Conservation (phyloP, 2,797 vertebrate species). For the Geranospiza caerulescens region DNA sequence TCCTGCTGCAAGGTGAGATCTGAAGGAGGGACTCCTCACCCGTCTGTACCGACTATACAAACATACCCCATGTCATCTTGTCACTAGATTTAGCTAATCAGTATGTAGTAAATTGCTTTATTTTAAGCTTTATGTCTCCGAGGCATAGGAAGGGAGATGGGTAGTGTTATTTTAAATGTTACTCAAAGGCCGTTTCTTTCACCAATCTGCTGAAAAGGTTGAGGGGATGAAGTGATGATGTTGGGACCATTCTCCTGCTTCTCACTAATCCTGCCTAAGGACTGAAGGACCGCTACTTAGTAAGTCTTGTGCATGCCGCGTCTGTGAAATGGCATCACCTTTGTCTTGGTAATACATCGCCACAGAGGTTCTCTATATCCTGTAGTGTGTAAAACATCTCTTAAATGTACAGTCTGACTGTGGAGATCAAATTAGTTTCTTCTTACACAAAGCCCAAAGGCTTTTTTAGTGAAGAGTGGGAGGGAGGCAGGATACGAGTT, state of each 20-base stretch:
- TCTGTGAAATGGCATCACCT: neutral
- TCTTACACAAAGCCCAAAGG: neutral
- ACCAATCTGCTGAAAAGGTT: neutral
- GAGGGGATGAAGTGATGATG: neutral
- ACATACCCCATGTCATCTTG: fast-evolving
- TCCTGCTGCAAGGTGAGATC: neutral
- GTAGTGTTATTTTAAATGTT: neutral
- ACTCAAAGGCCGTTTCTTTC: neutral
- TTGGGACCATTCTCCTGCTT: neutral
- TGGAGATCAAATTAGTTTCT: neutral
- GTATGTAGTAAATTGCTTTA: neutral
- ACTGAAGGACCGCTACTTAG: neutral
- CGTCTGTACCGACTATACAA: fast-evolving
- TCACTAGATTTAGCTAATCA: neutral
- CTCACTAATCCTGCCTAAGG: neutral
- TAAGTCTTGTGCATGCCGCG: fast-evolving
- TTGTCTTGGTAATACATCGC: neutral
- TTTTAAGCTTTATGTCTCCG: neutral
- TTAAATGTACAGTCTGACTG: neutral
- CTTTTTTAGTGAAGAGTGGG: neutral
- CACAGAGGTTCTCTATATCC: neutral
- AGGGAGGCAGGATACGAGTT: fast-evolving
- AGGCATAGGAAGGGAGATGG: neutral
- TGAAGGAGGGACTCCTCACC: too few relatives aligned
- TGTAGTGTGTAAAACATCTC: fast-evolving